These are phyloP conservation scores for Maylandia zebra DNA, from an alignment of 2,113 vertebrate genomes.

Conservation along the genomic window DNA sequence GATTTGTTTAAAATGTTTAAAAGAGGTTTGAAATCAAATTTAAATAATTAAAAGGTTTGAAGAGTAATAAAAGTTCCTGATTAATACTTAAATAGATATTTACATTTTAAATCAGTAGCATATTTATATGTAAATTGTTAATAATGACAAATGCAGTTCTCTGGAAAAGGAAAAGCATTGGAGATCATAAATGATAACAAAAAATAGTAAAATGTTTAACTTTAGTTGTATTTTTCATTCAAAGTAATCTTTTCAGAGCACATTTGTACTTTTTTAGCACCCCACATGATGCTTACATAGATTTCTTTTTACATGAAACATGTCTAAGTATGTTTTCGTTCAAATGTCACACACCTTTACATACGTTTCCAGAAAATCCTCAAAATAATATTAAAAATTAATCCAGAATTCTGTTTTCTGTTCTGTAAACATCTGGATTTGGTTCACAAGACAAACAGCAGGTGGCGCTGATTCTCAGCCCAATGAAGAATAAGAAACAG, in stretches of 20 bases:
- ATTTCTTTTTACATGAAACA: background rate
- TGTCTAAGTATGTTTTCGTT: background rate
- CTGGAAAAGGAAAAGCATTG: background rate
- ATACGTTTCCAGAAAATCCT: background rate
- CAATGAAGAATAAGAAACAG: background rate
- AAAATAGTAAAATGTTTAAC: background rate
- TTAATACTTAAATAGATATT: background rate
- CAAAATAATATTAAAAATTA: background rate
- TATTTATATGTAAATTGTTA: background rate
- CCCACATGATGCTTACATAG: background rate
- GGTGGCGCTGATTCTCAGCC: background rate
- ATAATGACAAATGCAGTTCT: background rate
- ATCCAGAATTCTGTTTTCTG: background rate
- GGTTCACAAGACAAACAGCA: background rate
- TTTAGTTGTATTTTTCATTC: background rate
- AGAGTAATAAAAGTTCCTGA: background rate
- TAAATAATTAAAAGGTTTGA: background rate
- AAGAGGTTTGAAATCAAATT: background rate
- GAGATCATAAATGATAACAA: background rate
- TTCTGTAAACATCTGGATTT: background rate
- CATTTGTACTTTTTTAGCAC: background rate
- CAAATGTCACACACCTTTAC: background rate
- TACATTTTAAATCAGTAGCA: background rate
- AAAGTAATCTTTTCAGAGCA: background rate
- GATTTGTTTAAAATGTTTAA: background rate